phyloP scores from a whole-genome alignment of 2,797 vertebrate genomes.

The Brotogeris chrysoptera region DNA sequence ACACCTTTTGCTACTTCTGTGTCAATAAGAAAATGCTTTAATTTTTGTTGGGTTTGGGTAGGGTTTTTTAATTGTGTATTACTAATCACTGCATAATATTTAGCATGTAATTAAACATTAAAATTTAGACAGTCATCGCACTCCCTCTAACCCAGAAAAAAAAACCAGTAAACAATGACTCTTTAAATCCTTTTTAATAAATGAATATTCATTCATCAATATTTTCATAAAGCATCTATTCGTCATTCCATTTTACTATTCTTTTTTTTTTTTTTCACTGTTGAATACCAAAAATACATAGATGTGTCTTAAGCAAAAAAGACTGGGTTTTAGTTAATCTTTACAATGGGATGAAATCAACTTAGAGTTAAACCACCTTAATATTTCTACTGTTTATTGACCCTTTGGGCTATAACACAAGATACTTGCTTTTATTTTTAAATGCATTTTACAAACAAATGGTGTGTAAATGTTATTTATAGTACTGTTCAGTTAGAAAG shows the following conservation, averaged over 20 bases:
- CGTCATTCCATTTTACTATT: constrained; percentile 71
- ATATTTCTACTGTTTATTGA: constrained; percentile 26
- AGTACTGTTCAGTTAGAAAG: constrained; percentile 21
- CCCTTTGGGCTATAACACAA: constrained; percentile 14
- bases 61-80: not conserved
- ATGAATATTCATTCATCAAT: constrained; percentile 76
- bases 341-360: constrained; percentile 74
- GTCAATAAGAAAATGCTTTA: not conserved
- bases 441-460: constrained; percentile 54
- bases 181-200: constrained; percentile 77
- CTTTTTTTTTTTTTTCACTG: constrained; percentile 62
- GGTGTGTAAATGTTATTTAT: not conserved
- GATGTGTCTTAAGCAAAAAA: constrained; percentile 75
- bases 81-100: not conserved
- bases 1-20: not conserved
- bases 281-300: constrained; percentile 77
- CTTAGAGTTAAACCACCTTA: constrained; percentile 37
- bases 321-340: constrained; percentile 62
- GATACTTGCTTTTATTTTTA: constrained; percentile 28
- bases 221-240: constrained; percentile 74
- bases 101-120: not conserved
- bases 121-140: not conserved
- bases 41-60: not conserved
- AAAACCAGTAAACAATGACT: not conserved
- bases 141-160: not conserved